Evolutionary conservation across 2,113 vertebrate species (phyloP), one percentile per base, ranked within the genome.

Genomic region (Chaetura pelagica): DNA sequence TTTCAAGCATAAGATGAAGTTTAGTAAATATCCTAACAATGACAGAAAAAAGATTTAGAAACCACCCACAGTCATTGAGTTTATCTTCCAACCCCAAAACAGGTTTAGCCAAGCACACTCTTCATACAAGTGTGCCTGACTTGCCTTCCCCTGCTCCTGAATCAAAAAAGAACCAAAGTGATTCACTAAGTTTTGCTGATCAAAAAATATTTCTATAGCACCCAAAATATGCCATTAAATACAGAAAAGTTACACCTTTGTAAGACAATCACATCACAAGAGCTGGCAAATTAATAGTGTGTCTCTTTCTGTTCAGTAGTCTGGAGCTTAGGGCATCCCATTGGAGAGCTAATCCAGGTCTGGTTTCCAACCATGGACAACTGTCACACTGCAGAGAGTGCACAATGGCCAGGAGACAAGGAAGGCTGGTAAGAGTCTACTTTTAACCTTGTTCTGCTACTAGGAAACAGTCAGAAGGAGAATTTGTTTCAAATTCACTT

Each of bases 321-420:
- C 52, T 32, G 69, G 87, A 81, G 51, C 38, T 71, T 4, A 27
- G 71, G 69, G 23, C 77, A 82, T 26, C 44, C 71, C 83, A 35
- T 74, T 6, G 5, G 59, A 35, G 0, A 80, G 32, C 74, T 74
- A 48, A 44, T 54, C 42, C 44, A 6, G 29, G 16, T 22, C 59
- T 52, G 75, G 20, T 44, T 57, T 18, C 69, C 2, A 0, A 15
- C 32, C 59, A 21, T 0, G 9, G 79, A 46, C 84, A 73, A 52
- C 6, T 17, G 69, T 73, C 91, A 57, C 2, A 0, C 69, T 73
- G 59, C 74, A 76, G 38, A 62, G 38, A 62, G 54, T 2, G 1
- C 57, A 14, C 55, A 48, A 23, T 1, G 3, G 40, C 62, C 22
- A 0, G 57, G 76, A 1, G 8, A 71, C 0, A 0, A 71, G 48